Evolutionary conservation across 30 jellyfish, hydroid and myxozoan species (phyloP).

Genomic region (Turritopsis rubra): DNA sequence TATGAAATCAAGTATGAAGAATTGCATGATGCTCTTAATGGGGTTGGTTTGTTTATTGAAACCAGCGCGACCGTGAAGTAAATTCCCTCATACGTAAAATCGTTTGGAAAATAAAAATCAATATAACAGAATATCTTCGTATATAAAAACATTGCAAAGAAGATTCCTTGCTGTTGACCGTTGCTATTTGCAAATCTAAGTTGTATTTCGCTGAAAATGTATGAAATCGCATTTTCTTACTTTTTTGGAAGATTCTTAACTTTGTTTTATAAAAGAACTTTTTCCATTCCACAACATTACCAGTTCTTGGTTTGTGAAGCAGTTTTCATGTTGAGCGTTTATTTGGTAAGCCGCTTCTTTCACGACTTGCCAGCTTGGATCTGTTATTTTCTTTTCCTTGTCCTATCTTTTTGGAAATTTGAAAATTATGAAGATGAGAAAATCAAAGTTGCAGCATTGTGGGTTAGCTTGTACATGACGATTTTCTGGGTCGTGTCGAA

Average conservation of each 20-base stretch:
- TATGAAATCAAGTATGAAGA: too few relatives aligned
- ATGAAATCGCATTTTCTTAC: neutral
- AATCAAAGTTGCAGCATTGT: neutral
- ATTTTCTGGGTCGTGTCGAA: neutral
- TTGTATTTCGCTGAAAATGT: neutral
- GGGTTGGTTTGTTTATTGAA: too few relatives aligned
- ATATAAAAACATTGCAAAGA: too few relatives aligned
- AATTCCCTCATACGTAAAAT: too few relatives aligned
- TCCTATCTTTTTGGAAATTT: neutral
- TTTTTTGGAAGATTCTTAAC: neutral
- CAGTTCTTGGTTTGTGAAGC: neutral
- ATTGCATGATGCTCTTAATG: too few relatives aligned
- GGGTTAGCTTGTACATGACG: neutral
- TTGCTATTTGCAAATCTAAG: too few relatives aligned
- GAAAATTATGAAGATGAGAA: constrained; percentile 5
- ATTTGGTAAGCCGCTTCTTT: neutral
- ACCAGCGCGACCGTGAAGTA: too few relatives aligned
- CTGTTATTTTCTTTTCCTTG: neutral
- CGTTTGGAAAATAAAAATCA: too few relatives aligned
- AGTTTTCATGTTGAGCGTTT: neutral
- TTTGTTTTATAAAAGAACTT: neutral
- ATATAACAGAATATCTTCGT: too few relatives aligned
- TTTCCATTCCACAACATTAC: neutral
- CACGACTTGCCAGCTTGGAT: neutral
- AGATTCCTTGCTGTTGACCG: too few relatives aligned